These are phyloP conservation scores for Metridium senile DNA, from an alignment of 92 coral and sea anemone species.

Conservation along the genomic window DNA sequence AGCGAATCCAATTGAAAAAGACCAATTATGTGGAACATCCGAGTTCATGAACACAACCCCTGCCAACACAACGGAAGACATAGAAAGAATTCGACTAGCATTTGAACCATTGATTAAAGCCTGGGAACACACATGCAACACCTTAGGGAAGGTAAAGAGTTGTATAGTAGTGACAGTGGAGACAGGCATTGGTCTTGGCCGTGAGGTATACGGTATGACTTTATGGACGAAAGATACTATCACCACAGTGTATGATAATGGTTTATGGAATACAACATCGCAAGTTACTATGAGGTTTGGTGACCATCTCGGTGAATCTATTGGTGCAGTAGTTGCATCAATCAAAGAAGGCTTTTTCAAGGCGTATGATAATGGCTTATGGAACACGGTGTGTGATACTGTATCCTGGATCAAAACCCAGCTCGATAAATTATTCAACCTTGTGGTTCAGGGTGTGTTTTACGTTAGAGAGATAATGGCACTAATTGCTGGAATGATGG, in stretches of 20 bases:
- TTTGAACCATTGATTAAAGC: not conserved
- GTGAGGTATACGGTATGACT: not conserved
- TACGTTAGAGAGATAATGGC: not conserved
- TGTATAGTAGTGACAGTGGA: not conserved
- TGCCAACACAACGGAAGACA: not conserved
- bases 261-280: not conserved
- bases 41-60: not conserved
- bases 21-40: not conserved
- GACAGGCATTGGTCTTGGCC: not conserved
- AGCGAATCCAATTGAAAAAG: not conserved
- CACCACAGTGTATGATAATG: not conserved
- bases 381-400: not conserved
- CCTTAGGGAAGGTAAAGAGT: not conserved
- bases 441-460: not conserved
- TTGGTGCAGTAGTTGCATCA: not conserved
- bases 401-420: not conserved
- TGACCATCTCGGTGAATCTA: not conserved
- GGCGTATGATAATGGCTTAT: not conserved
- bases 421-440: not conserved
- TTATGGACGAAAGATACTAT: not conserved
- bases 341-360: not conserved
- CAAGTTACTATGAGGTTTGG: not conserved
- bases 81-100: not conserved
- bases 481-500: not conserved
- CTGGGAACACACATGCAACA: not conserved